Percentiles rank a stretch among this genome's conserved stretches.
Conservation (phyloP, 2,888 invertebrate genomes). For the Chromoteleia sp. region DNA sequence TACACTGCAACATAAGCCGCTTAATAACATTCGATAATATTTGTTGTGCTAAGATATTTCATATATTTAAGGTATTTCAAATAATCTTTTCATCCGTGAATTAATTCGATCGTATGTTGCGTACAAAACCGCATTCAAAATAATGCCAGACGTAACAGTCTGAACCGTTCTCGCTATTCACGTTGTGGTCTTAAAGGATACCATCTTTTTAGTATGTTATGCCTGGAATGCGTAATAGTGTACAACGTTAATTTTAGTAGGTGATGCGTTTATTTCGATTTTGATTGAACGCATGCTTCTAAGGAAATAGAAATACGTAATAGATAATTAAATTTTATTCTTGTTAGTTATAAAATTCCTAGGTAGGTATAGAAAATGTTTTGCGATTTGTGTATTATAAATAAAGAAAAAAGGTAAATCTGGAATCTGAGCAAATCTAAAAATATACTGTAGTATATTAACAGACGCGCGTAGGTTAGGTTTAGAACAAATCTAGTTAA, state of each 20-base stretch:
- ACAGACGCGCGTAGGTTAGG: no score
- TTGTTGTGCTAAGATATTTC: slow-evolving; percentile 60
- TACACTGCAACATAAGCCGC: slow-evolving; percentile 54
- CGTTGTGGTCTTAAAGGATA: slow-evolving; percentile 27
- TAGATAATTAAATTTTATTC: no score
- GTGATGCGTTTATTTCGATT: slow-evolving; percentile 12
- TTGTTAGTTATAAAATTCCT: neutral
- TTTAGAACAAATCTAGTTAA: no score
- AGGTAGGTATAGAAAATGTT: no score
- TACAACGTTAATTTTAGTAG: slow-evolving; percentile 33
- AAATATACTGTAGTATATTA: no score
- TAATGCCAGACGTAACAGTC: slow-evolving; percentile 37
- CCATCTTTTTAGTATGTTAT: slow-evolving; percentile 19
- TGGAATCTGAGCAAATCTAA: no score
- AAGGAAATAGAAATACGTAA: no score
- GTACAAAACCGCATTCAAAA: slow-evolving; percentile 46
- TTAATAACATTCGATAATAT: slow-evolving; percentile 63
- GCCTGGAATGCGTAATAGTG: slow-evolving; percentile 11
- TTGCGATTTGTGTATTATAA: no score
- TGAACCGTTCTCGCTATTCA: slow-evolving; percentile 17
- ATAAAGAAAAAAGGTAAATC: no score
- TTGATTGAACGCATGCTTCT: no score
- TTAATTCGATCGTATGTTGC: slow-evolving; percentile 53
- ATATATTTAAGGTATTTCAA: slow-evolving; percentile 51
- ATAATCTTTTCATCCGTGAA: slow-evolving; percentile 54